Evolutionary conservation across 2,113 vertebrate genomes (phyloP).

Genomic region (Physeter macrocephalus): DNA sequence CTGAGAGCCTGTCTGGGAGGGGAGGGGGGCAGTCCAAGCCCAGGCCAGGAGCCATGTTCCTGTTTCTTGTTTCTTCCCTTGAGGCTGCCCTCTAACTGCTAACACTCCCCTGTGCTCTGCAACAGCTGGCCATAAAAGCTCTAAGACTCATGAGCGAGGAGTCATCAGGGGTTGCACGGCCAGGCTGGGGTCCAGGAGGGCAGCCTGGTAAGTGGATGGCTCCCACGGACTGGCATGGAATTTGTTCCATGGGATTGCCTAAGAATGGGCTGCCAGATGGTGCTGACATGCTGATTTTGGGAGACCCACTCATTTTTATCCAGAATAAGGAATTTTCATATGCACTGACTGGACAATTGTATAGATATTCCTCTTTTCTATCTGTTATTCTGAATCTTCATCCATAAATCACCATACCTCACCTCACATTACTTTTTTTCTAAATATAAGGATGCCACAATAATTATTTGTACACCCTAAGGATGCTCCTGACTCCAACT

Average conservation of each 20-base stretch:
- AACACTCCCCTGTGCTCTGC: background rate
- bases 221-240: background rate
- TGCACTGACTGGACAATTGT: background rate
- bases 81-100: background rate
- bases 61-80: background rate
- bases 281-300: background rate
- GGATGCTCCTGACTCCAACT: background rate
- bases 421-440: background rate
- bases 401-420: background rate
- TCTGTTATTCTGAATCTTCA: background rate
- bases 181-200: background rate
- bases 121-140: background rate
- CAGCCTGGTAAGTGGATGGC: background rate
- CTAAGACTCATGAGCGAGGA: background rate
- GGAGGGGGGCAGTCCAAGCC: background rate
- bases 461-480: background rate
- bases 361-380: background rate
- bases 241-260: background rate
- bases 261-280: background rate
- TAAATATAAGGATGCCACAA: background rate
- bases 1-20: background rate
- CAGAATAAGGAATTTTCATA: background rate
- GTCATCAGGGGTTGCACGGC: accelerated
- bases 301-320: background rate
- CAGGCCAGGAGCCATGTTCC: background rate